Evolutionary conservation across 1,140 invertebrate species (phyloP), one percentile per base, ranked within the genome.

Genomic region (Bilobella aurantiaca): DNA sequence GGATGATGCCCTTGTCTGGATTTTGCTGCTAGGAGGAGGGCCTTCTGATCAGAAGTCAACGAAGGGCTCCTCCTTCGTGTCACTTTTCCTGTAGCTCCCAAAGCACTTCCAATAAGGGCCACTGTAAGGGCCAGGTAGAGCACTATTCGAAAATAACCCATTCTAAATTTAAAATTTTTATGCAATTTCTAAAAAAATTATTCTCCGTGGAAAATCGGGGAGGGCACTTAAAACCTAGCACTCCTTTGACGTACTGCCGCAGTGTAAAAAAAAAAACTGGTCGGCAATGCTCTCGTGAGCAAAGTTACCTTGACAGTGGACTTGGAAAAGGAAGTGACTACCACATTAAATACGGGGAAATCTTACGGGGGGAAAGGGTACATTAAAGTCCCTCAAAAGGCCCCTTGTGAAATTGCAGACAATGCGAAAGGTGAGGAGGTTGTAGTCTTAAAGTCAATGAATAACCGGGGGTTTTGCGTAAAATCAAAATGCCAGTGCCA

Each of bases 261-360:
- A n/a, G n/a, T n/a, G n/a, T n/a, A n/a, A n/a, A n/a, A n/a, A n/a
- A n/a, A n/a, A n/a, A n/a, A 62, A 53, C 16, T 30, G 32, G 37
- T 14, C 37, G 37, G 37, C n/a, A n/a, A n/a, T 63, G 62, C 53
- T 31, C 60, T 59, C 47, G 37, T 67, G 60, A 67, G 47, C 60
- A 63, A 23, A 46, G 23, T 37, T 67, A 62, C 65, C 65, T 67
- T 67, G 65, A 63, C 65, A 67, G 46, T 67, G 61, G 65, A 67
- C 27, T 56, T 31, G 23, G 32, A 28, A 63, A 28, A 67, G 53
- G 61, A 63, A 57, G 31, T 63, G 47, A 23, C 59, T 67, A 23
- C 65, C 53, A 42, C 65, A 67, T 67, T 61, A 67, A 67, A 60
- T 65, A 65, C 32, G 31, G 57, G 31, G 27, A 32, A 34, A 64